Base-by-base conservation (phyloP, 1,140 invertebrate genomes). In the Drosophila tani region DNA sequence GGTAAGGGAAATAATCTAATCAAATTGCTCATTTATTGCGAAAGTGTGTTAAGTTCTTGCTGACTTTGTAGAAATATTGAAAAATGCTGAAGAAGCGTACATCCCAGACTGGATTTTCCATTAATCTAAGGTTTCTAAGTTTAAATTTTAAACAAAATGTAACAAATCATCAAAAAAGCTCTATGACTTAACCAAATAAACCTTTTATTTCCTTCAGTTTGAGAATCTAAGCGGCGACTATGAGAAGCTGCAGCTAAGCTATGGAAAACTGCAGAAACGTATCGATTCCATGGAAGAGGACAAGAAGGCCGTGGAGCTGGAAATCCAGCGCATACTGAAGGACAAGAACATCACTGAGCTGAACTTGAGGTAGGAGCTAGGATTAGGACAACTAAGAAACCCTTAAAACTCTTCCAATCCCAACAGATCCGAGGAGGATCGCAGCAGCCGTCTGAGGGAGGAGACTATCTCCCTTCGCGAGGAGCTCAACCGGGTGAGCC, bases 191-290 rank as follows among this genome's bases (percentile, higher is more conserved):
- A 0, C 2, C 9, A 14, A 9, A 14, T 46, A 38, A 38, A 4
- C 8, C 7, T 0, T 29, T 27, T 45, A 14, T n/a, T 32, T 41
- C 2, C 17, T 94, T 40, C 55, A 96, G 95, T 94, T 96, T 68
- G 96, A 97, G 78, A 94, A 94, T 6, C 91, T 97, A 8, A 96
- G 95, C 82, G 93, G 91, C 1, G 96, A 97, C 82, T 96, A 95
- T 74, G 96, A 97, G 70, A 96, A 96, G 83, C 88, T 97, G 9
- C 95, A 96, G 86, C 96, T 97, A 83, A 93, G 94, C 19, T 96
- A 96, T 91, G 93, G 91, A 46, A 96, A 96, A 51, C 92, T 97
- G 8, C 96, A 97, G 91, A 97, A 97, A 88, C 93, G 95, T 43
- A 94, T 95, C 56, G 96, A 97, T 57, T 93, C 93, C 49, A 82